Evolutionary conservation across 2,797 vertebrate species (phyloP).

Genomic region (Anomalospiza imberbis): DNA sequence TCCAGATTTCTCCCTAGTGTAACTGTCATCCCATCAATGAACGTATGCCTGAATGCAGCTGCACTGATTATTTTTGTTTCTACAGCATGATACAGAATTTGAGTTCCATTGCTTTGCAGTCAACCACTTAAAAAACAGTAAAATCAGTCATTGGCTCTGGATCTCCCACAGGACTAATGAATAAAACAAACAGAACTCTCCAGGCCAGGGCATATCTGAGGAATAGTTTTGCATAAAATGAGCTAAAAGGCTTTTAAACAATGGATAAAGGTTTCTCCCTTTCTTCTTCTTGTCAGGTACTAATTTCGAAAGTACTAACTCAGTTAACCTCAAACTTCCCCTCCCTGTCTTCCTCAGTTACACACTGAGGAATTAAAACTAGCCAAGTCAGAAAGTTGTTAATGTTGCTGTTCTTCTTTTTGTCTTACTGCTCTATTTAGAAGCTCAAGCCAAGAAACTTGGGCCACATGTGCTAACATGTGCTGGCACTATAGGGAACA

Average conservation of each 20-base stretch:
- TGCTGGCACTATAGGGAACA: neutral
- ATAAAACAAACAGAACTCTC: constrained; percentile 3
- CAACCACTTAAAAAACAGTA: neutral
- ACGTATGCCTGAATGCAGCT: neutral
- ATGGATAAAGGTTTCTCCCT: neutral
- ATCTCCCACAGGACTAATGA: neutral
- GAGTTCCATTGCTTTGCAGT: constrained; percentile 4
- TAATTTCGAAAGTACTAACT: neutral
- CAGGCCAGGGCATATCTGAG: neutral
- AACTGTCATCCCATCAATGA: neutral
- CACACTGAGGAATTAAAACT: neutral
- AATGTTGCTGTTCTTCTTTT: neutral
- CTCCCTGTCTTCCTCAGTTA: neutral
- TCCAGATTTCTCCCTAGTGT: neutral
- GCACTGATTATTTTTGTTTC: neutral
- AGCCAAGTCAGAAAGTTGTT: neutral
- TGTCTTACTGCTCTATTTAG: neutral
- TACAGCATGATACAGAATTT: neutral
- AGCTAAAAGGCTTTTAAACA: neutral
- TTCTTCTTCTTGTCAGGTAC: neutral
- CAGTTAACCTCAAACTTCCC: neutral
- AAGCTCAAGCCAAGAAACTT: neutral
- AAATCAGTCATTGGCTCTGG: neutral
- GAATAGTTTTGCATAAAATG: neutral
- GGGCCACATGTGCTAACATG: neutral